Percentiles rank a stretch among this genome's conserved stretches.
These are phyloP conservation scores for Campylorhamphus procurvoides DNA, from an alignment of 2,113 vertebrate species.

Conservation along the genomic window DNA sequence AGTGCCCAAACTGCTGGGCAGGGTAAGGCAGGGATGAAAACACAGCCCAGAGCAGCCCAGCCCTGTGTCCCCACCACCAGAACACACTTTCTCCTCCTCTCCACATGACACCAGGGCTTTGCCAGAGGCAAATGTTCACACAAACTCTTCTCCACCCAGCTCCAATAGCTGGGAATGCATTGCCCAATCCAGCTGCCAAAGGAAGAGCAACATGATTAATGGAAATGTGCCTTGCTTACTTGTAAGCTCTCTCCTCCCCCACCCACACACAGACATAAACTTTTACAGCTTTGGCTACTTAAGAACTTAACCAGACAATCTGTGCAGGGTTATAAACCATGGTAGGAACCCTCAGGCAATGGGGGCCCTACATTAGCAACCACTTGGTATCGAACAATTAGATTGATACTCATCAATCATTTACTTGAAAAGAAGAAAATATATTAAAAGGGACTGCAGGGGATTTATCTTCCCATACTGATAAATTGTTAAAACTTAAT, in stretches of 20 bases:
- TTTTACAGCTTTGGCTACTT: slow-evolving; percentile 49
- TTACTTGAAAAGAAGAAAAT: slow-evolving; percentile 77
- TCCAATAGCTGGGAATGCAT: background rate
- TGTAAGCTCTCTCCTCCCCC: background rate
- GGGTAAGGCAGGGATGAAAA: background rate
- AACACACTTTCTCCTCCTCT: background rate
- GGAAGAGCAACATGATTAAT: slow-evolving; percentile 41
- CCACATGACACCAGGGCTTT: background rate
- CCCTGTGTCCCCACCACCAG: background rate
- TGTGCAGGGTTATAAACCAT: slow-evolving; percentile 51
- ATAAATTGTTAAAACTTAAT: slow-evolving; percentile 77
- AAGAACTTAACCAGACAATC: slow-evolving; percentile 48
- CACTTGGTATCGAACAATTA: slow-evolving; percentile 56
- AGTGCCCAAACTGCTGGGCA: no score
- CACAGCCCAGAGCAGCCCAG: background rate
- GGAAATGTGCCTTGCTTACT: slow-evolving; percentile 12
- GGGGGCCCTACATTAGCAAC: slow-evolving; percentile 68
- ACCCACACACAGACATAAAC: slow-evolving; percentile 26
- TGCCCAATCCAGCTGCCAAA: background rate
- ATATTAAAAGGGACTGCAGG: slow-evolving; percentile 72
- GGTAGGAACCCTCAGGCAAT: slow-evolving; percentile 58
- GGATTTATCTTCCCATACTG: slow-evolving; percentile 74
- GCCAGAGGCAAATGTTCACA: background rate
- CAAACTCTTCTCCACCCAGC: background rate
- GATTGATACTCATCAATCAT: slow-evolving; percentile 77